Evolutionary conservation across 2,888 invertebrate genomes (phyloP).

Genomic region (Clanis bilineata): DNA sequence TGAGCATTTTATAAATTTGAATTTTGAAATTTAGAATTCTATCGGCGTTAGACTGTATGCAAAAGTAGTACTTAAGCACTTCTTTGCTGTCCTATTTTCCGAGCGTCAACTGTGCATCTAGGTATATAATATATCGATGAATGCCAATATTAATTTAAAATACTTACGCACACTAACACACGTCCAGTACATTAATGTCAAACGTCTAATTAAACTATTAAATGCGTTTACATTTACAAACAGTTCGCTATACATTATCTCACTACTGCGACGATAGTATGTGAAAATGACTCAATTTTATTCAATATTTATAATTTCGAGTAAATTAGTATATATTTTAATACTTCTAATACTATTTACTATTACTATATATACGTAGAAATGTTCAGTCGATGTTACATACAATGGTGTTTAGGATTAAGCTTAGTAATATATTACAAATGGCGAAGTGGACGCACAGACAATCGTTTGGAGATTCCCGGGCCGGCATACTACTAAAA

Average conservation of each 20-base stretch:
- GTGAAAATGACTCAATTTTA: conserved; percentile 36
- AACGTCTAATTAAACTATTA: conserved; percentile 66
- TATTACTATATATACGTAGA: conserved; percentile 69
- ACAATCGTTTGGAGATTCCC: conserved; percentile 37
- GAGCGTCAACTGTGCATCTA: too few relatives aligned
- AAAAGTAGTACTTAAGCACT: too few relatives aligned
- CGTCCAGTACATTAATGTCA: conserved; percentile 51
- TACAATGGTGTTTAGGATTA: conserved; percentile 75
- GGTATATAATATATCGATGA: too few relatives aligned
- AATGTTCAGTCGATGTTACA: conserved; percentile 81
- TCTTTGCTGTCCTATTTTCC: too few relatives aligned
- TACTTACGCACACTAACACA: conserved; percentile 70
- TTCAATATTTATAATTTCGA: conserved; percentile 35
- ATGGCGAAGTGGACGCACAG: conserved; percentile 38
- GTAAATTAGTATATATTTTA: conserved; percentile 44
- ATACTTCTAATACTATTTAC: conserved; percentile 49
- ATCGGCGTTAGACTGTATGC: too few relatives aligned
- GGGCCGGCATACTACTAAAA: conserved; percentile 30
- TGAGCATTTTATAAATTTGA: too few relatives aligned
- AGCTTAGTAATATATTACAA: conserved; percentile 51
- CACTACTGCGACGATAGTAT: conserved; percentile 60
- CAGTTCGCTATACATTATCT: conserved; percentile 54
- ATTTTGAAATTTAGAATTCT: too few relatives aligned
- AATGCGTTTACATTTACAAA: conserved; percentile 67
- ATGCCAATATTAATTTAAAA: conserved; percentile 38